phyloP scores from a whole-genome alignment of 2,888 invertebrate genomes.

The Sclerodermus sp. region DNA sequence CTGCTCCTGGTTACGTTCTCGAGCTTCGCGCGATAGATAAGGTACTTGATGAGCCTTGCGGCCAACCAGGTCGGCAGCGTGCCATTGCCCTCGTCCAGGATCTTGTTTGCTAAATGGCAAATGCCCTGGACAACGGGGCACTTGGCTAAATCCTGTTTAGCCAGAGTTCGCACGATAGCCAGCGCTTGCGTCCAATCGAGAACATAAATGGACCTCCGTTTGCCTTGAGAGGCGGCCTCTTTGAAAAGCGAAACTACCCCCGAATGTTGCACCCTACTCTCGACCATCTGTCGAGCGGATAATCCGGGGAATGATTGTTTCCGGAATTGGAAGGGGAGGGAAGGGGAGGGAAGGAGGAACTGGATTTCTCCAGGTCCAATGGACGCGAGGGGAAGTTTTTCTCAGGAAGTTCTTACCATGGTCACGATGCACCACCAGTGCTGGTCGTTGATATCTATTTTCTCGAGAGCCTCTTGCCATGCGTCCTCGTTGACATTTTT shows the following conservation, averaged over 20 bases:
- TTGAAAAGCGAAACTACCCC: conserved; percentile 31
- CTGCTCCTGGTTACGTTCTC: conserved; percentile 27
- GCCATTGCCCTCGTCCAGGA: conserved; percentile 16
- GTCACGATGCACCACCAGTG: conserved; percentile 42
- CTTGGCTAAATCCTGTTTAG: conserved; percentile 29
- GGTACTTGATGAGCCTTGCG: conserved; percentile 42
- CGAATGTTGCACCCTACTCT: conserved; percentile 28
- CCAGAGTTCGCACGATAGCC: conserved; percentile 26
- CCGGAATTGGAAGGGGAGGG: no score
- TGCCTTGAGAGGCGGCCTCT: conserved; percentile 30
- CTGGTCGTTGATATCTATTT: conserved; percentile 38
- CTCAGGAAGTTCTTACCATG: conserved; percentile 15
- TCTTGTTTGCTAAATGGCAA: conserved; percentile 34
- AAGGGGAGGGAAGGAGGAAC: no score
- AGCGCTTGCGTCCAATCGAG: conserved; percentile 33
- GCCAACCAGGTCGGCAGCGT: conserved; percentile 33
- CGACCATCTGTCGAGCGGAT: conserved; percentile 24
- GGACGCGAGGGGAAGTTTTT: no score
- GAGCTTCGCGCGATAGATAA: conserved; percentile 38
- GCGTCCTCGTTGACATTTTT: conserved; percentile 11
- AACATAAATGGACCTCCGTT: conserved; percentile 29
- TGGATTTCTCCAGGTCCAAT: no score
- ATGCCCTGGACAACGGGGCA: conserved; percentile 27
- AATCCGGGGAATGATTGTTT: no score
- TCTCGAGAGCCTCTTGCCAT: conserved; percentile 27